These are phyloP conservation scores for Halictus rubicundus DNA, from an alignment of 1,140 invertebrate genomes.

Conservation along the genomic window DNA sequence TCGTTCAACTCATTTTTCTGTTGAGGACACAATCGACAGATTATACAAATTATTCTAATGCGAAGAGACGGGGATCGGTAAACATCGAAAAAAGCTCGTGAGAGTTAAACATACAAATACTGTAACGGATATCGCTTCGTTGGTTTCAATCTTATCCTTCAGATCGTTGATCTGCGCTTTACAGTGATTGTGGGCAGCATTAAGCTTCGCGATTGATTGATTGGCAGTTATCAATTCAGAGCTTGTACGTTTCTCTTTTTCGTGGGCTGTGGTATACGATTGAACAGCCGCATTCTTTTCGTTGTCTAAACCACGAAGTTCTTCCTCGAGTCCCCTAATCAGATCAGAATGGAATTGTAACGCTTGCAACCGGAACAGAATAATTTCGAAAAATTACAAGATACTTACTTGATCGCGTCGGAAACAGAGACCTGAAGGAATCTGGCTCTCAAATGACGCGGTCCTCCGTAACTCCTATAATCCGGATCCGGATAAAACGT, in stretches of 20 bases:
- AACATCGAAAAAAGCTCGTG: too few species aligned
- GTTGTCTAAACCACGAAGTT: slow-evolving; percentile 56
- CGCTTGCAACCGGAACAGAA: neutral
- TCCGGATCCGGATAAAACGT: slow-evolving; percentile 85
- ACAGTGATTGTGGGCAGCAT: slow-evolving; percentile 51
- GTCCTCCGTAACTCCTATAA: slow-evolving; percentile 84
- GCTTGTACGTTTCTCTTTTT: slow-evolving; percentile 60
- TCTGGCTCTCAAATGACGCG: slow-evolving; percentile 71
- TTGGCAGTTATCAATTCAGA: slow-evolving; percentile 58
- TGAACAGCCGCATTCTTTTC: slow-evolving; percentile 41
- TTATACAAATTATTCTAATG: neutral
- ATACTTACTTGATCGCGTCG: slow-evolving; percentile 81
- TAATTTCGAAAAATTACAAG: neutral
- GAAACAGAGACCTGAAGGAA: slow-evolving; percentile 85
- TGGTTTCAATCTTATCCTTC: slow-evolving; percentile 74
- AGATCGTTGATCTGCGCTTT: slow-evolving; percentile 72
- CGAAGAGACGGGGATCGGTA: neutral
- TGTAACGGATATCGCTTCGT: slow-evolving; percentile 55
- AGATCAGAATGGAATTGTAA: slow-evolving; percentile 5
- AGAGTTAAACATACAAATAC: slow-evolving; percentile 74
- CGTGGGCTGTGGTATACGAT: slow-evolving; percentile 42
- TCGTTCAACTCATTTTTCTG: slow-evolving; percentile 78
- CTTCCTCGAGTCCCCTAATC: slow-evolving; percentile 66
- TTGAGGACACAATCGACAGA: slow-evolving; percentile 16
- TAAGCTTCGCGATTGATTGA: slow-evolving; percentile 53